Evolutionary conservation across 1,140 invertebrate species (phyloP), one percentile per base, ranked within the genome.

Genomic region (Pissodes strobi): DNA sequence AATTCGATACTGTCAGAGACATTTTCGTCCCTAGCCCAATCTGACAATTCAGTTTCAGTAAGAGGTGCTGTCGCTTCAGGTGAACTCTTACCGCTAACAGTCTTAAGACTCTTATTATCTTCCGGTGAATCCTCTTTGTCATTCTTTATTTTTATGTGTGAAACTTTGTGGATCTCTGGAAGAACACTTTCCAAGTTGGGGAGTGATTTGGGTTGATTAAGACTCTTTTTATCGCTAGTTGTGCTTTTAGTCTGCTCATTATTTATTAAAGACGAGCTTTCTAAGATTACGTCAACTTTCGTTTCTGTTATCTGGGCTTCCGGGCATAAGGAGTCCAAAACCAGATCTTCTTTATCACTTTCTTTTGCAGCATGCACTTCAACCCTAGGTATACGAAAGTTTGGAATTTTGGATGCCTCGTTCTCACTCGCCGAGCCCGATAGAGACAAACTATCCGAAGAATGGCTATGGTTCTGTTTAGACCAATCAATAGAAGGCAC

Each of bases 11-110:
- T 88, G 62, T 91, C 89, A 2, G 89, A 85, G 0, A 89, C 88
- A 15, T 85, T 87, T 65, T 87, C 87, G 67, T 92, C 90, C 1
- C 86, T 83, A 0, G 89, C 90, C 91, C 90, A 93, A 76, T 94
- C 91, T 0, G 90, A 93, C 9, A 92, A 78, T 74, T 93, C 91
- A 0, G 90, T 92, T 76, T 94, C 92, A 0, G 91, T 92, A 9
- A 91, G 78, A 0, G 85, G 88, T 12, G 88, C 84, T 0, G 87
- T 87, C 0, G 85, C 85, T 55, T 83, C 82, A 1, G 84, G 79
- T 56, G 80, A 82, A 62, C 81, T 84, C 43, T 81, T 79, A 30
- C 79, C 78, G 41, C 82, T 83, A 0, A 73, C 34, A n/a, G 58
- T 59, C 39, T 63, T 51, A 17, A 60, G 34, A 48, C 66, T 37